A percentile compares a stretch with the other conserved stretches of the same genome.
Evolutionary conservation across 2,113 vertebrate species (phyloP).

Genomic region (Archilochus colubris): DNA sequence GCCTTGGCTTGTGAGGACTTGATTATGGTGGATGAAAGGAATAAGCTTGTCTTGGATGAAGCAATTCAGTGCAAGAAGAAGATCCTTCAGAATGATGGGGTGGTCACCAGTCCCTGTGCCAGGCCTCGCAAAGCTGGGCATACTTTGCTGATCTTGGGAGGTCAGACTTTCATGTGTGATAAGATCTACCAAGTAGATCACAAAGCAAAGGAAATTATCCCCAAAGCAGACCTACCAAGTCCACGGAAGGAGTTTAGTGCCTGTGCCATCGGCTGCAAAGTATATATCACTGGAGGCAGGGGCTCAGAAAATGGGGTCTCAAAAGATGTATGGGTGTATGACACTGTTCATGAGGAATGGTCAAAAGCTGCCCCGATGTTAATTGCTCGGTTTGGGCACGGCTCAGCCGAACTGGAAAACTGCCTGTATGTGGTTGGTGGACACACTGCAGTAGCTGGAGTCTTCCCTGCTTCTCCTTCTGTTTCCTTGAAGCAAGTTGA

Average conservation of each 20-base stretch:
- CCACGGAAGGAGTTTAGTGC: conserved; percentile 96
- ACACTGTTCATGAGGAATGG: conserved; percentile 93
- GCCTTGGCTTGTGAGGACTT: conserved; percentile 87
- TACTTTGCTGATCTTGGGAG: conserved; percentile 91
- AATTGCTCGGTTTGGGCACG: conserved; percentile 92
- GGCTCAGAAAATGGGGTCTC: conserved; percentile 94
- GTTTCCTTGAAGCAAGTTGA: conserved; percentile 95
- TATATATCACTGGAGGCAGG: conserved; percentile 91
- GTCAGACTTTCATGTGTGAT: conserved; percentile 97
- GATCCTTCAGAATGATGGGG: conserved; percentile 89
- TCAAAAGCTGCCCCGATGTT: conserved; percentile 94
- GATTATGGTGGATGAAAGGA: conserved; percentile 85
- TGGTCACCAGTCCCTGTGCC: conserved; percentile 90
- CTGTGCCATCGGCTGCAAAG: conserved; percentile 93
- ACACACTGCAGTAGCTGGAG: conserved; percentile 89
- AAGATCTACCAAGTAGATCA: conserved; percentile 97
- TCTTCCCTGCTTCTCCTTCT: conserved; percentile 91
- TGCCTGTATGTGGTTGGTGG: conserved; percentile 92
- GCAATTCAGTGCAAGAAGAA: conserved; percentile 89
- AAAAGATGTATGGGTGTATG: conserved; percentile 95
- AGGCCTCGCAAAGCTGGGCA: conserved; percentile 93
- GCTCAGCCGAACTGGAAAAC: conserved; percentile 91
- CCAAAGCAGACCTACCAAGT: conserved; percentile 91
- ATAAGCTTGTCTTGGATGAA: conserved; percentile 86
- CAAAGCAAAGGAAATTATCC: conserved; percentile 94